Evolutionary conservation across 2,888 invertebrate species (phyloP), one percentile per base, ranked within the genome.

Genomic region (Phorcus lineatus): DNA sequence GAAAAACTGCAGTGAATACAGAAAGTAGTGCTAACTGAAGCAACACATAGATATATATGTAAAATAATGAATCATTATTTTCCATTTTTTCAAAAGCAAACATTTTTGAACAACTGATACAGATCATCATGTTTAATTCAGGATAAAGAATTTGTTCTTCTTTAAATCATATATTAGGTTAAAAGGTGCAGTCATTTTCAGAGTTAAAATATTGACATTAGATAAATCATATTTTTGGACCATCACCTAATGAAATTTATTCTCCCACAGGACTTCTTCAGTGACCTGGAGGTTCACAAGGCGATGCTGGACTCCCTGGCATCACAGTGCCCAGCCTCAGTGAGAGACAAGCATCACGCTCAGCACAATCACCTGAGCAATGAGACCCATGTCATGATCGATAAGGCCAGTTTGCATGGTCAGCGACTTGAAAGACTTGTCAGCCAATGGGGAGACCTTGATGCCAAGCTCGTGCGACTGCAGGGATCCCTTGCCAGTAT

Each of bases 241-340:
- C 36, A 7, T 2, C 36, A 36, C 36, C 2, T 36, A 2, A 36
- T 36, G 36, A 36, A 36, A n/a, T 36, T 36, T 11, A 40, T 4
- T 62, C 52, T 67, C 52, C 80, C 82, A 36, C 87, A 92, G 92
- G 90, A 91, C 78, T 92, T 91, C 87, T 92, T 92, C 86, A 85
- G 85, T 82, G 92, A 91, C 82, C 87, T 92, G 52, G 92, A 91
- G 81, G 90, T 88, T 19, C 91, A 92, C 83, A 86, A 89, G n/a
- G 88, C 90, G 13, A 90, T 92, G 88, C 82, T 92, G 75, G 91
- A 91, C 79, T 85, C 88, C 0, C 85, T 92, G 75, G 88, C 89
- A 4, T 82, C 88, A 22, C 90, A 91, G 80, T 89, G 91, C 83
- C 90, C 91, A 78, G 81, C 85, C 36, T 85, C 86, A 22, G 89